Evolutionary conservation across 2,797 vertebrate genomes (phyloP), one percentile per base, ranked within the genome.

Genomic region (Tenualosa thibaudeaui): DNA sequence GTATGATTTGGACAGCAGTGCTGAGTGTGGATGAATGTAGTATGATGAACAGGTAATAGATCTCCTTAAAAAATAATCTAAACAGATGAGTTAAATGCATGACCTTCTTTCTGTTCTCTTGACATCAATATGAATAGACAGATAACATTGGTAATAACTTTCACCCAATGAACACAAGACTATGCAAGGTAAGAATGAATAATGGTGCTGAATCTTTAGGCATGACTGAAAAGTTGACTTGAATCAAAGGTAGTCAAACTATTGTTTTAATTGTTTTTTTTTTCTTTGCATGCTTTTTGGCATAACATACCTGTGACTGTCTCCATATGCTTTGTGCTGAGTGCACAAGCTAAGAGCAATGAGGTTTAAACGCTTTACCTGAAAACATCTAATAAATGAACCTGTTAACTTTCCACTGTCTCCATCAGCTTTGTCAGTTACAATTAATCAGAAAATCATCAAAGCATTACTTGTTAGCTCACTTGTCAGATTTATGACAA

Each of bases 241-340:
- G 71, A 78, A 40, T 43, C 71, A 19, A 78, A 78, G 71, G 71
- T 31, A 37, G 3, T 60, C 50, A 58, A 81, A 71, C 31, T 53
- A 43, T 89, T 85, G 37, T 91, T 90, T 90, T 84, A 46, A 92
- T 91, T 90, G 60, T 88, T 89, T 9, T 51, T 51, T 51, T 51
- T 87, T 85, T 89, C 91, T 54, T 86, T 88, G 83, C 89, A 91
- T 88, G 88, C 90, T 85, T 85, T 92, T 8, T 90, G 89, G 82
- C 88, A 91, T 90, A 86, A 89, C 89, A 91, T 89, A 89, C 88
- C 88, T 86, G 65, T 87, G 88, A 86, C 46, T 75, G 19, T 90
- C 89, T 0, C 24, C 87, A 26, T 75, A 13, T 46, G 86, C 71
- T 92, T 90, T 84, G 81, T 91, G 88, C 82, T 84, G 87, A 91